phyloP scores from a whole-genome alignment of 2,113 vertebrate species.

The Toxotes jaculatrix region DNA sequence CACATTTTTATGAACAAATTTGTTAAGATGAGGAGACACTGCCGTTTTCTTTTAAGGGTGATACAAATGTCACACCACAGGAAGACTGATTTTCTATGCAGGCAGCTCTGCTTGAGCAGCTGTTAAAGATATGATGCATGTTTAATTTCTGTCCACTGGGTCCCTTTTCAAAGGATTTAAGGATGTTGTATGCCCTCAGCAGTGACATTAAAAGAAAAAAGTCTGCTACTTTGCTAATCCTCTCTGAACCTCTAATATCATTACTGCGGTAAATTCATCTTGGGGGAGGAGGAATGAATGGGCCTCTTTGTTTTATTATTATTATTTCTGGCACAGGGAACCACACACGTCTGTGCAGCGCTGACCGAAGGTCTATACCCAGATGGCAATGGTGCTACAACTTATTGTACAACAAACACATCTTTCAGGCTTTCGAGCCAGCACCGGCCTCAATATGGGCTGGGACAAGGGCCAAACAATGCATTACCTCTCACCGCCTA shows the following conservation, averaged over 20 bases:
- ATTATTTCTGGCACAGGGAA: slow-evolving; percentile 84
- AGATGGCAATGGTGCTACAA: slow-evolving; percentile 81
- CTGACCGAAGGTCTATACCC: slow-evolving; percentile 84
- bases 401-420: slow-evolving; percentile 85
- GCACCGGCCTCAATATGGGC: slow-evolving; percentile 62
- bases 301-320: slow-evolving; percentile 86
- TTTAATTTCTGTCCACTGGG: slow-evolving; percentile 54
- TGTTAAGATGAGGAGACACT: slow-evolving; percentile 15
- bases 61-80: slow-evolving; percentile 53
- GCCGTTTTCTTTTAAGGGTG: slow-evolving; percentile 27
- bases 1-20: background rate
- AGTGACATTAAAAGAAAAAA: slow-evolving; percentile 68
- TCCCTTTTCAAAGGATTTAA: slow-evolving; percentile 69
- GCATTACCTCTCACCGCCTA: slow-evolving; percentile 74
- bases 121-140: slow-evolving; percentile 48
- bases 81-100: slow-evolving; percentile 29
- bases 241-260: slow-evolving; percentile 81
- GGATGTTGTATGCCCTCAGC: slow-evolving; percentile 67
- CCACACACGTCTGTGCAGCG: slow-evolving; percentile 74
- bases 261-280: slow-evolving; percentile 81
- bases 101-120: slow-evolving; percentile 27
- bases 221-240: slow-evolving; percentile 76
- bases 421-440: slow-evolving; percentile 74
- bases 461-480: slow-evolving; percentile 77
- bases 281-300: slow-evolving; percentile 77